Base-by-base conservation (phyloP, 1,140 invertebrate species). In the Drosophila suzukii region DNA sequence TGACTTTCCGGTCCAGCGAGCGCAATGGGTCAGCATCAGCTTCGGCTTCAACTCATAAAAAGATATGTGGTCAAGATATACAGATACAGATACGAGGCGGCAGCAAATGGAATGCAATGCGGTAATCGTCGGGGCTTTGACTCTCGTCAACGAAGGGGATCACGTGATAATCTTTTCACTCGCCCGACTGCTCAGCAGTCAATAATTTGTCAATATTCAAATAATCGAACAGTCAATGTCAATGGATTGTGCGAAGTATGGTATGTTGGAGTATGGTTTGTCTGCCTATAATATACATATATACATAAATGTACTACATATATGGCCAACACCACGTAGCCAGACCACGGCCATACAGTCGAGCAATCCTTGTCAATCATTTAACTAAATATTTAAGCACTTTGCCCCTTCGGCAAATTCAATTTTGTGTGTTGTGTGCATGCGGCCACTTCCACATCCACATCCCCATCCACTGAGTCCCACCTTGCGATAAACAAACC, bases 341-440 rank as follows among this genome's bases (percentile, higher is more conserved):
- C 47, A 32, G 57, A 34, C 39, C 58, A 62, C 24, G 36, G 49
- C 32, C 6, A 53, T 36, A 55, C 51, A 65, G 46, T 38, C 39
- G 27, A 46, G 53, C 71, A 75, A 75, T 76, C 58, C 39, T 46
- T 80, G 78, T 81, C 78, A 80, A 81, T 80, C 63, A 83, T 82
- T 82, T 82, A 65, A 83, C 56, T 83, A 75, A 83, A 83, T 83
- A 83, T 83, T 78, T 75, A 70, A 79, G 63, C 65, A 83, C 61
- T 83, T 66, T 63, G 59, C 59, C 62, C 60, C 70, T 57, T 63
- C 56, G 59, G 59, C 66, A 77, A 78, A 78, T 78, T 78, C 76
- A 78, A 78, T 82, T 81, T 82, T 39, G 72, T 71, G 76, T 75
- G 68, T 54, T 38, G 72, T 71, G 71, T 75, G 68, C 61, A 49